Evolutionary conservation across 2,888 invertebrate species (phyloP).

Genomic region (Dicroscelio sp.): DNA sequence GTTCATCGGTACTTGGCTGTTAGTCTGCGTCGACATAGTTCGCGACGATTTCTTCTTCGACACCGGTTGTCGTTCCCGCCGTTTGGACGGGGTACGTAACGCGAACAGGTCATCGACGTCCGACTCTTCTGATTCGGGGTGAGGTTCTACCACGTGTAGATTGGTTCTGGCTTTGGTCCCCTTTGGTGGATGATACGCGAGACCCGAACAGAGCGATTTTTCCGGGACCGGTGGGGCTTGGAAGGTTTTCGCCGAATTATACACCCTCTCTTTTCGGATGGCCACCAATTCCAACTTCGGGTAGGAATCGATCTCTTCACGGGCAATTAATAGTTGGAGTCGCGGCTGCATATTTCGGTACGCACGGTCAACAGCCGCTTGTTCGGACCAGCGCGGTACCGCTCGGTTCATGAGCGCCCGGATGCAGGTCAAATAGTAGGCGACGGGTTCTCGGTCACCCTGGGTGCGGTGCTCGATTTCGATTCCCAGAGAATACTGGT

Average conservation of each 20-base stretch:
- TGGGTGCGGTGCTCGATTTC: slow-evolving; percentile 15
- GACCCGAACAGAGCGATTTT: not conserved
- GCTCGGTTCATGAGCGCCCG: slow-evolving; percentile 18
- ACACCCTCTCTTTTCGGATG: not conserved
- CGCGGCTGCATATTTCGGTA: not conserved
- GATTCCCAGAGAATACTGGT: not conserved
- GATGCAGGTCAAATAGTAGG: slow-evolving; percentile 12
- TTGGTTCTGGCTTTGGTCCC: too few species aligned
- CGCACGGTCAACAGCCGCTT: not conserved
- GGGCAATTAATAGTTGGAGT: not conserved
- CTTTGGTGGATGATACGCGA: not conserved
- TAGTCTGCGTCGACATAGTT: too few species aligned
- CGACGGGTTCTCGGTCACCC: slow-evolving; percentile 2
- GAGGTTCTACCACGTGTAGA: too few species aligned
- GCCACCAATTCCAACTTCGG: not conserved
- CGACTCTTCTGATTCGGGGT: too few species aligned
- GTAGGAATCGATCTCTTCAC: not conserved
- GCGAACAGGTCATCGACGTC: too few species aligned
- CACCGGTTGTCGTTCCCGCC: too few species aligned
- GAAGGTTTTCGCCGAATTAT: not conserved
- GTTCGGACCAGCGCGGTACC: not conserved
- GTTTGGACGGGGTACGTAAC: too few species aligned
- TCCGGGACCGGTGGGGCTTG: not conserved
- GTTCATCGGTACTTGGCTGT: too few species aligned
- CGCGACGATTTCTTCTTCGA: too few species aligned